Evolutionary conservation across 2,797 vertebrate genomes (phyloP), one percentile per base, ranked within the genome.

Genomic region (Synanceia verrucosa): DNA sequence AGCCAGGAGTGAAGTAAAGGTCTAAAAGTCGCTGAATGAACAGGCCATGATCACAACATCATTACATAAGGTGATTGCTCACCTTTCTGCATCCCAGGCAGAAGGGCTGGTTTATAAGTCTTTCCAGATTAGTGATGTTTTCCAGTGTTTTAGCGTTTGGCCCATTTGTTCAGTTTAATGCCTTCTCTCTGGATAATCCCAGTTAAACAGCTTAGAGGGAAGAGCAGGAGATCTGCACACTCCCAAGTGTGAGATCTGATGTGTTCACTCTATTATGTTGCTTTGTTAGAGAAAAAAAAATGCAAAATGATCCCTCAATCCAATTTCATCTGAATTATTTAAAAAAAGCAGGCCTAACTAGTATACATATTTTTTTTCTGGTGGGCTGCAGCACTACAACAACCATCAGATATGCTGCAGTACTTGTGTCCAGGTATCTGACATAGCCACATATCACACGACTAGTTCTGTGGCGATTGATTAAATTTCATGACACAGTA

Each of bases 151-250:
- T 48, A 74, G 76, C 51, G 31, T 85, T 83, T 84, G 70, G 83
- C 81, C 77, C 85, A 66, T 88, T 82, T 75, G 57, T 73, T 72
- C 1, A 29, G 47, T 71, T n/a, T 85, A 83, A 91, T 76, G 70
- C 81, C 72, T 48, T 74, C 70, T 68, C 76, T 60, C 52, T 61
- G 75, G 76, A 80, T 92, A 87, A 91, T 90, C 89, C 52, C 2
- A 61, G 73, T 80, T 88, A 83, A 91, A 88, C 55, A 60, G 80
- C 76, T 90, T 87, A 86, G 66, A 70, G 82, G n/a, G 62, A 76
- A 61, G 44, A 78, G 73, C 63, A 47, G 73, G 61, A 71, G 77
- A 84, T 75, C 59, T 73, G 57, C 73, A 62, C 46, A 36, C 73
- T 78, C 43, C 36, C 1, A 55, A 83, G 55, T 72, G 73, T 72